These are phyloP conservation scores for Dorcus parallelipipedus DNA, from an alignment of 2,888 invertebrate genomes.

Conservation along the genomic window DNA sequence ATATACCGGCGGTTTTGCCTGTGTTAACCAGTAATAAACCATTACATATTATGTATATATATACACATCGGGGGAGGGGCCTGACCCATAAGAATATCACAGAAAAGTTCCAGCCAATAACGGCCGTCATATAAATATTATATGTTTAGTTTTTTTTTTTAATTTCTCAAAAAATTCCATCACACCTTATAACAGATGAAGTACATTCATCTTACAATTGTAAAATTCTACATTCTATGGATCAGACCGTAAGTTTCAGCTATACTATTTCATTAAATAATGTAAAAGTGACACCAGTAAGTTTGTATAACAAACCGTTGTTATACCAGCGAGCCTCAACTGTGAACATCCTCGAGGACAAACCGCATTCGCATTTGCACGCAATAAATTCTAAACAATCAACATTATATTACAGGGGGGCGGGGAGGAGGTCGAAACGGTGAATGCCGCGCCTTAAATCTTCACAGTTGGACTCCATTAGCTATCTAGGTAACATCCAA, in stretches of 20 bases:
- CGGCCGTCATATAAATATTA: constrained; percentile 40
- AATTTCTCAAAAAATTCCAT: constrained; percentile 25
- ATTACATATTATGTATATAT: constrained; percentile 16
- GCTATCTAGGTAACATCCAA: constrained; percentile 21
- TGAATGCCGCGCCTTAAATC: constrained; percentile 23
- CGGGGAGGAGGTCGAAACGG: constrained; percentile 20
- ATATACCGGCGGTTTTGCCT: constrained; percentile 21
- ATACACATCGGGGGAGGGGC: constrained; percentile 34
- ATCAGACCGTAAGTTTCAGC: constrained; percentile 43
- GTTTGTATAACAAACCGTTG: constrained; percentile 3
- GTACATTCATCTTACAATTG: constrained; percentile 30
- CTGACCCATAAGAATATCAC: constrained; percentile 53
- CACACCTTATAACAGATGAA: constrained; percentile 28
- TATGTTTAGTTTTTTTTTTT: constrained; percentile 31
- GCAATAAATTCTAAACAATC: constrained; percentile 31
- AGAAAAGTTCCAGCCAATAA: constrained; percentile 38
- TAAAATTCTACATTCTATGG: constrained; percentile 47
- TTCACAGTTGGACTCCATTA: constrained; percentile 21
- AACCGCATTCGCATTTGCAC: constrained; percentile 24
- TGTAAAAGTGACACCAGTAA: constrained; percentile 32
- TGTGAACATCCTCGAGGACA: constrained; percentile 30
- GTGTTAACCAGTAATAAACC: constrained; percentile 17
- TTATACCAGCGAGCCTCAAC: constrained; percentile 27
- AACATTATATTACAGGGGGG: constrained; percentile 35
- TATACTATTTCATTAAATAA: constrained; percentile 39